Evolutionary conservation across 2,888 invertebrate genomes (phyloP).

Genomic region (Helobdella robusta): DNA sequence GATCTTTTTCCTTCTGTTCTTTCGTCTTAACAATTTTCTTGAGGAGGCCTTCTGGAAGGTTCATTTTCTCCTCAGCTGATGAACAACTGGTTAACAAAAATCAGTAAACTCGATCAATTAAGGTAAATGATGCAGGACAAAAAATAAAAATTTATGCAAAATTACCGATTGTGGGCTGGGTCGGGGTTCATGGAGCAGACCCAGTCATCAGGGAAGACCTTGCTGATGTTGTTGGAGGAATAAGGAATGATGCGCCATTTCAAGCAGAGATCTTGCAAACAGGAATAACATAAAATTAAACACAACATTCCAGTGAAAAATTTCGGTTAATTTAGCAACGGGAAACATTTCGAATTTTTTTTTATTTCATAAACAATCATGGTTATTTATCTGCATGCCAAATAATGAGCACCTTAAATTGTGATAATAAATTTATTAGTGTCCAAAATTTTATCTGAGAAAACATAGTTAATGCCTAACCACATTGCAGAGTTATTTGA

Average conservation of each 20-base stretch:
- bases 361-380: too few species aligned
- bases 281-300: too few species aligned
- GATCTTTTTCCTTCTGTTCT: constrained; percentile 47
- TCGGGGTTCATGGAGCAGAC: constrained; percentile 48
- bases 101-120: not conserved
- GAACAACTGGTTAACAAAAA: constrained; percentile 41
- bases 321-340: too few species aligned
- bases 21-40: constrained; percentile 45
- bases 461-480: constrained; percentile 38
- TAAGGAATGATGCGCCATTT: constrained; percentile 51
- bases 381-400: too few species aligned
- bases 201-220: constrained; percentile 49
- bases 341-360: too few species aligned
- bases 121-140: not conserved
- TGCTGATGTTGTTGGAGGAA: constrained; percentile 45
- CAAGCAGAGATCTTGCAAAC: constrained; percentile 50
- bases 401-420: too few species aligned
- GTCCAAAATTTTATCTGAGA: too few species aligned
- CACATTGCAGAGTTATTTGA: constrained; percentile 49
- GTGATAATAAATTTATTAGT: too few species aligned
- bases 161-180: constrained; percentile 46
- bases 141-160: too few species aligned
- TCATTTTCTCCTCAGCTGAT: constrained; percentile 46
- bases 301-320: too few species aligned
- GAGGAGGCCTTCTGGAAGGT: constrained; percentile 44